Evolutionary conservation across 2,888 invertebrate genomes (phyloP), one percentile per base, ranked within the genome.

Genomic region (Marasmarcha lunaedactyla): DNA sequence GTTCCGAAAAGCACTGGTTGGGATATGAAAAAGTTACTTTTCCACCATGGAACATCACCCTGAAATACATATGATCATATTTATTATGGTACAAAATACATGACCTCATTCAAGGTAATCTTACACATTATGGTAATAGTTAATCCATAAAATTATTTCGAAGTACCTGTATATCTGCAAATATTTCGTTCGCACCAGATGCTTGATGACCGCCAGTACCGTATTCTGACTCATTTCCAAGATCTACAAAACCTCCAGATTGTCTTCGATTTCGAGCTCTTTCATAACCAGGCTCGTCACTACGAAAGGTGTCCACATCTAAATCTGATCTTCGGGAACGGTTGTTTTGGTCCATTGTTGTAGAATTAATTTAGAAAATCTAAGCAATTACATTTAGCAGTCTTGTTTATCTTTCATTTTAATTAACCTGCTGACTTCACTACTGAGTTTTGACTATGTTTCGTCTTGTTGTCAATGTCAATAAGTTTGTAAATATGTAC

Each of bases 1-100:
- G 97, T 96, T 10, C 98, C 97, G 84, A 98, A 98, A 38, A 97
- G 83, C 39, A 97, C 93, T 26, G 96, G 97, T 71, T 97, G 95
- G 25, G 95, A 95, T 72, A 98, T 91, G 66, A 98, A 96, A 74
- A 98, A 97, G 65, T 97, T 96, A 20, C 95, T 92, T 74, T 95
- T 94, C 96, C 96, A 97, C 97, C 97, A 97, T 38, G 94, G 94
- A 49, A 90, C 89, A 57, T 90, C 89, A 49, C 89, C 91, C 91
- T 91, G 65, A 43, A 81, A 56, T 42, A 14, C n/a, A 38, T 42
- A 15, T 20, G 20, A 34, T 34, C 15, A 12, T 36, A 15, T 15
- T 34, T 33, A 33, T n/a, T 35, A 4, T 15, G 2, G 7, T 11
- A 34, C 2, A 34, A 7, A 33, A 10, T 9, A n/a, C n/a, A n/a